Evolutionary conservation across 2,797 vertebrate species (phyloP).

Genomic region (Enteromius radiatus): DNA sequence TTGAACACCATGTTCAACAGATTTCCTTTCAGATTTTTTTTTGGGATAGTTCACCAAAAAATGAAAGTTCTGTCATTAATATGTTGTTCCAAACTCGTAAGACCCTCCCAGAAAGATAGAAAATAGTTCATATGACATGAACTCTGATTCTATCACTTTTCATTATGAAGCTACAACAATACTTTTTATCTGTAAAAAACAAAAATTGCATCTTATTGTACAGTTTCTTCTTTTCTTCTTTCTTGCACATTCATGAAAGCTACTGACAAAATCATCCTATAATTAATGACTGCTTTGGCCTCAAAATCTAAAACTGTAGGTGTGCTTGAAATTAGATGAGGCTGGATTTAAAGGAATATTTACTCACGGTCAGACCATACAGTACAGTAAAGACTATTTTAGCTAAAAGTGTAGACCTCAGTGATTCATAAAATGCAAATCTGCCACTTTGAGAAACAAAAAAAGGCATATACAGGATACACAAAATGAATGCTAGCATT

Average conservation of each 20-base stretch:
- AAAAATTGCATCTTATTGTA: no score
- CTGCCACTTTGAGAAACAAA: background rate
- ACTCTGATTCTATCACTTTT: no score
- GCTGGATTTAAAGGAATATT: background rate
- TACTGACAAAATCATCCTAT: background rate
- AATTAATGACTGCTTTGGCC: background rate
- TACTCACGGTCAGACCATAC: background rate
- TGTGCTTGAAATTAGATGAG: background rate
- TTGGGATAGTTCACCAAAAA: no score
- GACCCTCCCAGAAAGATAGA: no score
- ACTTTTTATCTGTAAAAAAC: no score
- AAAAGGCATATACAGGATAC: background rate
- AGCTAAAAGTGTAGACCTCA: background rate
- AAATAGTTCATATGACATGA: no score
- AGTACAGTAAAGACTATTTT: background rate
- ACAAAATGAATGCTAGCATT: background rate
- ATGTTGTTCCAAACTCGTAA: no score
- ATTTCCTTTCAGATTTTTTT: background rate
- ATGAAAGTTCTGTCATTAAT: no score
- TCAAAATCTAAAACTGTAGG: background rate
- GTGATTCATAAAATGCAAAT: background rate
- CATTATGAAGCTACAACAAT: no score
- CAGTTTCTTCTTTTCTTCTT: no score
- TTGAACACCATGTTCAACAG: background rate
- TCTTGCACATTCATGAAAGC: no score